Evolutionary conservation across 2,888 invertebrate genomes (phyloP).

Genomic region (Lypha dubia): DNA sequence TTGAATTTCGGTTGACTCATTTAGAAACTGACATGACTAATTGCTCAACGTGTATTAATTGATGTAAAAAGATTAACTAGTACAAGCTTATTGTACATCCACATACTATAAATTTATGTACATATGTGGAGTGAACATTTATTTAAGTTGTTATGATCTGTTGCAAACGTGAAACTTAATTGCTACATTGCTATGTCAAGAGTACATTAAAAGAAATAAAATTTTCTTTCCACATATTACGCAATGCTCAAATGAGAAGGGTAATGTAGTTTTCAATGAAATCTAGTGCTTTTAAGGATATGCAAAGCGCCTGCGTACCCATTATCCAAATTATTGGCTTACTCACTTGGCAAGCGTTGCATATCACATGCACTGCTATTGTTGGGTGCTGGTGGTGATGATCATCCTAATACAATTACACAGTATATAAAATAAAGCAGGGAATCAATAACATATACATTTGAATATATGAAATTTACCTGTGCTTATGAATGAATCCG

Average conservation of each 20-base stretch:
- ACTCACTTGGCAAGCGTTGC: conserved; percentile 63
- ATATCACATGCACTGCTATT: conserved; percentile 47
- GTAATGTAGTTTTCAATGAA: neutral
- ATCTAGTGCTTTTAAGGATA: neutral
- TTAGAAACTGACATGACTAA: too few species aligned
- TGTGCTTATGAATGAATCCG: conserved; percentile 50
- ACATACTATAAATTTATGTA: too few species aligned
- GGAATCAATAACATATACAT: neutral
- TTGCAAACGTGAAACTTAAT: too few species aligned
- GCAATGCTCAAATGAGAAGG: neutral
- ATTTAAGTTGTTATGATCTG: too few species aligned
- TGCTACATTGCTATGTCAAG: too few species aligned
- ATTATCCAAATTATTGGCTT: conserved; percentile 6
- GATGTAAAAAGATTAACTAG: too few species aligned
- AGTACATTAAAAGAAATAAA: too few species aligned
- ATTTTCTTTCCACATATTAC: too few species aligned
- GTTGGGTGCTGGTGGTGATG: conserved; percentile 4
- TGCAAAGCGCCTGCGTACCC: neutral
- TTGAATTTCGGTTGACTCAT: too few species aligned
- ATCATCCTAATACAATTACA: conserved; percentile 31
- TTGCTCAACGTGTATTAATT: too few species aligned
- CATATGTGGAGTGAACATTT: too few species aligned
- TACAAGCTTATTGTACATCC: too few species aligned
- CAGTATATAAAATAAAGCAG: conserved; percentile 17
- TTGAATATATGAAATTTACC: conserved; percentile 56